Conservation (phyloP, 2,888 invertebrate species). For the Cybosia mesomella region DNA sequence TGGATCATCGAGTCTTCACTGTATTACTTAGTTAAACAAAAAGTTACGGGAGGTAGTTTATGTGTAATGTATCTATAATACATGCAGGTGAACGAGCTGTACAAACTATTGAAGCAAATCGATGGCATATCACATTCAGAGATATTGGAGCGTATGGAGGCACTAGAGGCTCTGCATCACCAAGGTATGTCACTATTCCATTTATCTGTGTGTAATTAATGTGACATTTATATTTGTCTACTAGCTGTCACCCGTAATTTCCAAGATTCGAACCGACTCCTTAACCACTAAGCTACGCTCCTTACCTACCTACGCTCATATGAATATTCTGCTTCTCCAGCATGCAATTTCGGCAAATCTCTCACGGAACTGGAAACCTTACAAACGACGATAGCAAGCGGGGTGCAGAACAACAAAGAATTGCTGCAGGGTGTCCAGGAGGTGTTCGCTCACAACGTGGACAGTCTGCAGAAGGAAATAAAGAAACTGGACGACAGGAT, state of each 20-base stretch:
- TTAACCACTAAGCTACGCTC: too few species aligned
- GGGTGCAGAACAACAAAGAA: constrained; percentile 92
- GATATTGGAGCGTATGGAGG: constrained; percentile 94
- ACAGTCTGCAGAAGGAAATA: constrained; percentile 92
- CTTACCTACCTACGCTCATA: too few species aligned
- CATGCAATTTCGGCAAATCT: constrained; percentile 95
- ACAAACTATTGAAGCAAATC: constrained; percentile 95
- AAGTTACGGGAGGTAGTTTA: too few species aligned
- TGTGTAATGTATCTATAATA: background rate
- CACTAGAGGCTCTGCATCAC: constrained; percentile 95
- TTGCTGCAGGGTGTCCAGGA: constrained; percentile 93
- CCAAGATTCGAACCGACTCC: too few species aligned
- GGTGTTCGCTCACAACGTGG: constrained; percentile 92
- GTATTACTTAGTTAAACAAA: too few species aligned
- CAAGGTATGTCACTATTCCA: constrained; percentile 89
- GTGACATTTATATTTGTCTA: background rate
- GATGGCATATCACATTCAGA: constrained; percentile 91
- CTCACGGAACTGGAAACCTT: constrained; percentile 93
- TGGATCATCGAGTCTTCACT: too few species aligned
- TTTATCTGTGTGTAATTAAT: background rate
- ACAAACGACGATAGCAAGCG: constrained; percentile 90
- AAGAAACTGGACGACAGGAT: constrained; percentile 91
- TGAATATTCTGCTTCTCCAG: constrained; percentile 77
- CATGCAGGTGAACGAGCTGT: constrained; percentile 92
- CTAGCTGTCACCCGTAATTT: too few species aligned